Base-by-base conservation (phyloP, 1,140 invertebrate species). In the Glossosoma conforme region DNA sequence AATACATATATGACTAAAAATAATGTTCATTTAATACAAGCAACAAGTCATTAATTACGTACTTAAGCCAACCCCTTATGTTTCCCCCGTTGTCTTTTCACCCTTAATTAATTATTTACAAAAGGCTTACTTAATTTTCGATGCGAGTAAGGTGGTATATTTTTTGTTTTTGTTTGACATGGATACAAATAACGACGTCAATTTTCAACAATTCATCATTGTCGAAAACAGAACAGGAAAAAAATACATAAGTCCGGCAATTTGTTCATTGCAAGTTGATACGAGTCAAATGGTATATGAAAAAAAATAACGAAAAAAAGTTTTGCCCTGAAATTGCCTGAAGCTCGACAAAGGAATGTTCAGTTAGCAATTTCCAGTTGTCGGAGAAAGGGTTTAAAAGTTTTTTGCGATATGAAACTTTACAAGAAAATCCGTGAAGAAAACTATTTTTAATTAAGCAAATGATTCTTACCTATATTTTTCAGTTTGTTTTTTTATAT, bases 191-290 rank as follows among this genome's bases (percentile, higher is more conserved):
- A 32, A 41, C 28, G 20, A 19, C 52, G 28, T 47, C 44, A 42
- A 47, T 52, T 46, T 47, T 41, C 5, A 41, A 42, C 32, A 42
- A 54, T 54, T 46, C 48, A 54, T 54, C 52, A 43, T 46, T 30
- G 47, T 55, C 53, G 50, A 40, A 50, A 46, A 21, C 53, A 55
- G 53, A 42, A 41, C 11, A n/a, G n/a, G n/a, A n/a, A n/a, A n/a
- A n/a, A 22, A 30, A 46, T 44, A 35, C 19, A 17, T 30, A 11
- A 18, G 33, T 11, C 36, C 36, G 20, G 22, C 45, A 25, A 47
- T 37, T 47, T 36, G 14, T 18, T 40, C 35, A n/a, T 17, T n/a
- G 13, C 35, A 38, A 14, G 19, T 17, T 40, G 45, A 47, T 47
- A 36, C n/a, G 24, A 47, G 36, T 47, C 40, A 47, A 47, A 47